Percentiles rank a stretch among this genome's conserved stretches.
Conservation (phyloP, 2,113 vertebrate species). For the Pampusana beccarii region DNA sequence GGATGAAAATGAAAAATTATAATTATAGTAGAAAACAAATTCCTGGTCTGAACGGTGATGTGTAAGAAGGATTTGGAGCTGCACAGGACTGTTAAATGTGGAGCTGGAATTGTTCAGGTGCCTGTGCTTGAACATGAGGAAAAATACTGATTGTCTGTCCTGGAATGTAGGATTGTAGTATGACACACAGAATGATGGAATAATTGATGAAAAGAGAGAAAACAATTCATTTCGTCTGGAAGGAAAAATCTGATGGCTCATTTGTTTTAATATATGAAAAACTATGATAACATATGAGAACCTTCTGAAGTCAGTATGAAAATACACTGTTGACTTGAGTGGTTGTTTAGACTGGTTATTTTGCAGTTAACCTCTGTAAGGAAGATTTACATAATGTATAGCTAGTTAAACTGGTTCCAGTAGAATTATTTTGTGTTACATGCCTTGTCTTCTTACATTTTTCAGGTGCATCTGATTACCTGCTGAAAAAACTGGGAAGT, state of each 20-base stretch:
- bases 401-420: not conserved
- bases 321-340: not conserved
- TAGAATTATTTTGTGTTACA: not conserved
- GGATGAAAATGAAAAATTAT: not conserved
- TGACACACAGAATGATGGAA: not conserved
- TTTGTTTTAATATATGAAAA: not conserved
- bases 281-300: not conserved
- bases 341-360: not conserved
- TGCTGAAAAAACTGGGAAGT: not conserved
- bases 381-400: not conserved
- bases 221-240: not conserved
- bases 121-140: not conserved
- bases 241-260: not conserved
- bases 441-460: not conserved
- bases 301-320: not conserved
- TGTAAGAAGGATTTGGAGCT: not conserved
- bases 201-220: not conserved
- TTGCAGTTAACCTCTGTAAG: not conserved
- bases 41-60: not conserved
- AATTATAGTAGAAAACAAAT: not conserved
- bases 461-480: constrained; percentile 49
- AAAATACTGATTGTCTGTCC: not conserved
- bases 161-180: not conserved
- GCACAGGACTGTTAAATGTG: not conserved
- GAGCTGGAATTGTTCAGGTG: not conserved